Percentiles rank a stretch among this genome's conserved stretches.
Conservation (phyloP, 1,140 invertebrate species). For the Meloidogyne hapla region DNA sequence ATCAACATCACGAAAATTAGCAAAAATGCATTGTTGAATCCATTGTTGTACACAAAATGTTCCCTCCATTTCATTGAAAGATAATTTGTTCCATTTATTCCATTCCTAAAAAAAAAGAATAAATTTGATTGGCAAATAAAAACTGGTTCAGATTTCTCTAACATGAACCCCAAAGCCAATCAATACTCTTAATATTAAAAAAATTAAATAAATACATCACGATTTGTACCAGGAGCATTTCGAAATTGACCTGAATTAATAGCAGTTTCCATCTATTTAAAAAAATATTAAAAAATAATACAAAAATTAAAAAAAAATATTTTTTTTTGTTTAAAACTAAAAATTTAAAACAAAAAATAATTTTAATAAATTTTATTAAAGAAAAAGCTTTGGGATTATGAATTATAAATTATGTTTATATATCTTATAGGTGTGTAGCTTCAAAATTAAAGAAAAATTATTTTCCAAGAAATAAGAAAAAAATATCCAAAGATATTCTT, state of each 20-base stretch:
- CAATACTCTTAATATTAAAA: neutral
- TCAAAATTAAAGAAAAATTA: neutral
- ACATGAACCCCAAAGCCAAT: no score
- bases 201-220: slow-evolving; percentile 8
- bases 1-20: slow-evolving; percentile 87
- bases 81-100: slow-evolving; percentile 93
- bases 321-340: neutral
- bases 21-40: slow-evolving; percentile 94
- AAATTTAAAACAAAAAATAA: neutral
- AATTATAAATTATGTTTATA: neutral
- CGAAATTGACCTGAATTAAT: slow-evolving; percentile 10
- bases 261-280: neutral
- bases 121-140: neutral
- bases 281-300: neutral
- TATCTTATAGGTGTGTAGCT: no score
- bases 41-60: slow-evolving; percentile 96
- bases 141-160: no score
- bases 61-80: slow-evolving; percentile 99
- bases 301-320: neutral
- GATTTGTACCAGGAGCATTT: slow-evolving; percentile 29
- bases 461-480: neutral
- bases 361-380: slow-evolving; percentile 6
- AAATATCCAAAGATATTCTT: neutral
- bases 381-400: neutral
- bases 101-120: slow-evolving; percentile 74